Percentiles rank a stretch among this genome's conserved stretches.
These are phyloP conservation scores for Neodiprion lecontei DNA, from an alignment of 1,140 invertebrate species.

Conservation along the genomic window DNA sequence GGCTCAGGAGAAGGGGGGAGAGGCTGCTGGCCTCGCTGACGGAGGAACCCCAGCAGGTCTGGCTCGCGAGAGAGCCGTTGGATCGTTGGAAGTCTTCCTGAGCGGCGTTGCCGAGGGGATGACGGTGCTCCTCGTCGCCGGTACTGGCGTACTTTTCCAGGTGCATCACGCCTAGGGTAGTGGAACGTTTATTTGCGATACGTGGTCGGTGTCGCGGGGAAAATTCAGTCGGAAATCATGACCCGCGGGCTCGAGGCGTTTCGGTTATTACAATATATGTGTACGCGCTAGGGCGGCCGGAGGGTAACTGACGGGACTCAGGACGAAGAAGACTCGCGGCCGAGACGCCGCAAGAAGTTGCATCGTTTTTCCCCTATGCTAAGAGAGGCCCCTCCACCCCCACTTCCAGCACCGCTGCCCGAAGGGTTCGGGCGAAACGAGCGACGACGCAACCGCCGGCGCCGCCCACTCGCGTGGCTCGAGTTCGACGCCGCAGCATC, in stretches of 20 bases:
- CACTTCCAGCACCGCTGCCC: constrained; percentile 21
- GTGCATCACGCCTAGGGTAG: neutral
- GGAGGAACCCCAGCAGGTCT: constrained; percentile 22
- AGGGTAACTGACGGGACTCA: constrained; percentile 11
- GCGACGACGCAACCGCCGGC: constrained; percentile 30
- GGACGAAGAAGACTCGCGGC: constrained; percentile 14
- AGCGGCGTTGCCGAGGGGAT: constrained; percentile 20
- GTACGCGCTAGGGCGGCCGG: constrained; percentile 3
- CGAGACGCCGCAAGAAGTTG: constrained; percentile 13
- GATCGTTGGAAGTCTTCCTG: constrained; percentile 13
- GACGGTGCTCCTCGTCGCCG: constrained; percentile 29
- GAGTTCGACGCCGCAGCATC: neutral
- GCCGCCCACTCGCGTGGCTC: constrained; percentile 61
- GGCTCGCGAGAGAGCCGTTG: neutral
- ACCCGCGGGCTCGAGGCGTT: neutral
- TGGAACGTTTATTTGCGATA: neutral
- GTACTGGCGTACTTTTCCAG: neutral
- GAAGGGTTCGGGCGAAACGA: constrained; percentile 23
- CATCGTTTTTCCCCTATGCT: neutral
- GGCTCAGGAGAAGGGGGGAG: constrained; percentile 26
- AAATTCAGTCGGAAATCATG: too few relatives aligned
- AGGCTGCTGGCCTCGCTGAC: constrained; percentile 11
- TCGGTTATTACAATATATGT: neutral
- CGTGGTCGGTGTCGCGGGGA: too few relatives aligned
- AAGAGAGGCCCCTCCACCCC: constrained; percentile 20